Evolutionary conservation across 2,888 invertebrate genomes (phyloP), one percentile per base, ranked within the genome.

Genomic region (Hypsopygia costalis): DNA sequence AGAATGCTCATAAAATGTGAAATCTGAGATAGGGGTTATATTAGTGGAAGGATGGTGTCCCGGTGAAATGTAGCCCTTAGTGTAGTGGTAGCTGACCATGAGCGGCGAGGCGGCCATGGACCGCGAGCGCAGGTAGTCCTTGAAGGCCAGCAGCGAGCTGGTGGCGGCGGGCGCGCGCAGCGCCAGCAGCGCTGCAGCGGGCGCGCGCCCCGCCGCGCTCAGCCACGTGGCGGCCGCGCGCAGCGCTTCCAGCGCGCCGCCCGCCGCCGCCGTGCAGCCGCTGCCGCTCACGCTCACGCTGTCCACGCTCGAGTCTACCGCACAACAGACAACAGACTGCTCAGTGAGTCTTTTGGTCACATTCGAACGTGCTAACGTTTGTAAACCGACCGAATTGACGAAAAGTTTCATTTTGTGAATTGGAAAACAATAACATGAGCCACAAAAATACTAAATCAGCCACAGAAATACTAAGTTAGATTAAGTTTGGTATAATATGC

Each of bases 221-320:
- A 98, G 90, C 98, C 98, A 98, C 34, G 91, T 91, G 0, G 97
- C 94, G 43, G 98, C 95, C 40, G 92, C 92, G 6, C 93, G 91
- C 59, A 98, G 85, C 53, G 95, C 93, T 39, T 49, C 49, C 53
- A 97, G 82, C 54, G 95, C 94, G 37, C 91, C 91, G 44, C 1
- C 44, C 27, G 27, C 48, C 47, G 2, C 44, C 32, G 29, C 51
- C 45, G 41, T 8, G 51, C 44, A n/a, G 48, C 50, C 11, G 62
- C 62, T 11, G 50, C 40, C 47, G 41, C 59, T 67, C 11, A 81
- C 80, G 9, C 81, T 80, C 10, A 83, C 78, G 36, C 87, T 87
- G 43, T 89, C 89, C 27, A 81, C 88, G 48, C 88, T 88, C 0
- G 88, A 88, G 43, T 89, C 89, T 89, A 41, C 1, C 1, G 2